phyloP scores from a whole-genome alignment of 2,888 invertebrate genomes.

The Biston betularia region DNA sequence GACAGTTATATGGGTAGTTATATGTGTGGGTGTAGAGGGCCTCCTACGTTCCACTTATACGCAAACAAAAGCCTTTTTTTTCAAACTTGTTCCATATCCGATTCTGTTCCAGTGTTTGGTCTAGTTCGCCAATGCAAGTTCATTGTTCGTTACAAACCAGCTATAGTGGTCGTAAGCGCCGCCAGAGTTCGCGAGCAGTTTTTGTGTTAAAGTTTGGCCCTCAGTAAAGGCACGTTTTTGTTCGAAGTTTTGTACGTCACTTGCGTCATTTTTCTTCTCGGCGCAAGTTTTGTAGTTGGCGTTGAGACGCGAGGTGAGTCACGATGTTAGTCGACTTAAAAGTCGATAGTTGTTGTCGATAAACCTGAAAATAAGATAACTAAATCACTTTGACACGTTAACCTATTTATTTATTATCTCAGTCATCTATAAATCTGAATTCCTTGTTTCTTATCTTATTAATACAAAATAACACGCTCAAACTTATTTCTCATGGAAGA shows the following conservation, averaged over 20 bases:
- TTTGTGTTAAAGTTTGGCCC: constrained; percentile 70
- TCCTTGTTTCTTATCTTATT: constrained; percentile 1
- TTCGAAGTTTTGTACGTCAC: constrained; percentile 64
- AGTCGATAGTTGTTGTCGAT: constrained; percentile 75
- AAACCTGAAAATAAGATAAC: constrained; percentile 45
- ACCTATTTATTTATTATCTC: constrained; percentile 18
- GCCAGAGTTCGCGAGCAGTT: constrained; percentile 60
- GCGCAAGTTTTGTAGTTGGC: constrained; percentile 79
- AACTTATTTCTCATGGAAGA: neutral
- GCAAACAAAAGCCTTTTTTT: constrained; percentile 61
- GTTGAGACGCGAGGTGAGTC: constrained; percentile 83
- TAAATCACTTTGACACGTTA: neutral
- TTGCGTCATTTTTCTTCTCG: constrained; percentile 74
- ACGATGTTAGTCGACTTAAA: constrained; percentile 68
- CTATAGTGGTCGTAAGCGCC: constrained; percentile 71
- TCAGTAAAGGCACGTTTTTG: constrained; percentile 71
- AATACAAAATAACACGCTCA: neutral
- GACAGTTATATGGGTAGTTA: constrained; percentile 45
- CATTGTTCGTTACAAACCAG: constrained; percentile 74
- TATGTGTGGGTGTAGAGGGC: constrained; percentile 56
- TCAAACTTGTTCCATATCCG: constrained; percentile 72
- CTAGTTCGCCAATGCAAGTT: constrained; percentile 84
- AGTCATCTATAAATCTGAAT: neutral
- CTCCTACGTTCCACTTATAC: constrained; percentile 62
- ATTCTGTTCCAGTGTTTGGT: constrained; percentile 79